Evolutionary conservation across 2,888 invertebrate genomes (phyloP).

Genomic region (Dynastes tityus): DNA sequence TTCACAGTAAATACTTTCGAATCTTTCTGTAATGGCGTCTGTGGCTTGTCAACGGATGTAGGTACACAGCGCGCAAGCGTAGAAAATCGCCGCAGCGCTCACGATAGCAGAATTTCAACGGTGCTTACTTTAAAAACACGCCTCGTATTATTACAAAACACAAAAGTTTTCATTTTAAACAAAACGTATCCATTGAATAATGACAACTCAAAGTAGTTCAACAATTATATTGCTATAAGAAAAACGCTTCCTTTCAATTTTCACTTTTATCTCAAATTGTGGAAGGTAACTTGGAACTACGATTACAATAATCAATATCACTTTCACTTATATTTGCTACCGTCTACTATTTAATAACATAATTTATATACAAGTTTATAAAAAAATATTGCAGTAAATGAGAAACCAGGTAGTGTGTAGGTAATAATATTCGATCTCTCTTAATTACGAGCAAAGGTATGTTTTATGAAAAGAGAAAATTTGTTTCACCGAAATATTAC

Average conservation of each 20-base stretch:
- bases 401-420: not conserved
- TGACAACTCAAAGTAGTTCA: no score
- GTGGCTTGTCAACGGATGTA: no score
- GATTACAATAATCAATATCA: constrained; percentile 12
- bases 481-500: not conserved
- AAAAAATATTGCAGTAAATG: constrained; percentile 6
- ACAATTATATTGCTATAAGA: no score
- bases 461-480: constrained; percentile 28
- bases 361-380: constrained; percentile 8
- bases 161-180: no score
- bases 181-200: no score
- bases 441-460: constrained; percentile 11
- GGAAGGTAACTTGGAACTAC: not conserved
- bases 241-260: constrained; percentile 36
- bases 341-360: not conserved
- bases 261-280: constrained; percentile 28
- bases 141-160: no score
- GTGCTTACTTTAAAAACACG: no score
- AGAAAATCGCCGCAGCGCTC: no score
- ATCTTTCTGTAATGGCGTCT: no score
- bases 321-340: constrained; percentile 34
- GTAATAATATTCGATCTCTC: constrained; percentile 21
- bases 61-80: no score
- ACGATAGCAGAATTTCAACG: no score
- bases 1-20: no score